These are phyloP conservation scores for Cryptoblepharus egeriae DNA, from an alignment of 2,797 vertebrate species.

Conservation along the genomic window DNA sequence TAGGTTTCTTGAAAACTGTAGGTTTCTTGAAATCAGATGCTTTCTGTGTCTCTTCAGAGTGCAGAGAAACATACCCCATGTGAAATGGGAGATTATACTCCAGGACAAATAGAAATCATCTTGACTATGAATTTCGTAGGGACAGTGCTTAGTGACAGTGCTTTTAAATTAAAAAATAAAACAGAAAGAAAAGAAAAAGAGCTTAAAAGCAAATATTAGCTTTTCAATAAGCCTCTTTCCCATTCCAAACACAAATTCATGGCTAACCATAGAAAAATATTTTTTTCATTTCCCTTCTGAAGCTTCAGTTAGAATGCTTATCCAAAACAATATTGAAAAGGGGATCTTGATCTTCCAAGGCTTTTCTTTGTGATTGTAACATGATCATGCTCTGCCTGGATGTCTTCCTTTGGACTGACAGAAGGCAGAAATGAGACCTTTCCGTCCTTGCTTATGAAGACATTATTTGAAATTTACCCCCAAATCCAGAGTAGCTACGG, in stretches of 20 bases:
- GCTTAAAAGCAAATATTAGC: slow-evolving; percentile 39
- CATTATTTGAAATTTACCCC: slow-evolving; percentile 8
- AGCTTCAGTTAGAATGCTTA: slow-evolving; percentile 40
- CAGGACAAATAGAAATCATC: slow-evolving; percentile 5
- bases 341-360: background rate
- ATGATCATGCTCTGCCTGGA: slow-evolving; percentile 8
- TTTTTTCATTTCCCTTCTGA: slow-evolving; percentile 35
- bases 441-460: background rate
- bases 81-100: background rate
- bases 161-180: no score
- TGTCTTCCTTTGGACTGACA: background rate
- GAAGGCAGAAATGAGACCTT: background rate
- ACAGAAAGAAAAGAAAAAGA: slow-evolving; percentile 11
- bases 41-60: background rate
- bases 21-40: background rate
- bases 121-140: slow-evolving; percentile 7
- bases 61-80: background rate
- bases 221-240: slow-evolving; percentile 37
- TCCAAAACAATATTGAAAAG: slow-evolving; percentile 30
- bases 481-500: no score
- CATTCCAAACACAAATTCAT: slow-evolving; percentile 31
- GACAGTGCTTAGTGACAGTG: slow-evolving; percentile 13
- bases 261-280: slow-evolving; percentile 31
- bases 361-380: slow-evolving; percentile 36
- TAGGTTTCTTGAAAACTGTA: background rate